These are phyloP conservation scores for Perodicticus potto DNA, from an alignment of 2,797 vertebrate genomes.

Conservation along the genomic window DNA sequence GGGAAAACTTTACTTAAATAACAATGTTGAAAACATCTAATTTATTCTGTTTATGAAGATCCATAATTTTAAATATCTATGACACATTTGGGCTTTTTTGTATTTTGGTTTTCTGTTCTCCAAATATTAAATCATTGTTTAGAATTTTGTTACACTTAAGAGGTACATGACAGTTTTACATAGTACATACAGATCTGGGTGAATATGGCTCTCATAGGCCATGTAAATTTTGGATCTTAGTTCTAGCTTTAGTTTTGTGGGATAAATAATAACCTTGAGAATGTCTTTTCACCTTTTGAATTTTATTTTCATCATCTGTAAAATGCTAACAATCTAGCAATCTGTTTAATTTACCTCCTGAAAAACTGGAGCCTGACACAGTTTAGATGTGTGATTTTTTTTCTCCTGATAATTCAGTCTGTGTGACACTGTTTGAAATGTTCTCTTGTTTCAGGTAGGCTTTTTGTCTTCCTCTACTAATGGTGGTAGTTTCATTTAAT, in stretches of 20 bases:
- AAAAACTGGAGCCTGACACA: background rate
- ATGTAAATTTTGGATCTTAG: conserved; percentile 27
- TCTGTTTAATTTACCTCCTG: conserved; percentile 55
- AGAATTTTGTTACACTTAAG: background rate
- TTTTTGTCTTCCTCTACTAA: background rate
- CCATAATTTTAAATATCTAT: conserved; percentile 47
- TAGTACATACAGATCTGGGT: background rate
- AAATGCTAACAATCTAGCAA: conserved; percentile 8
- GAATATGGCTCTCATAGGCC: background rate
- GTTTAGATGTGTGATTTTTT: background rate
- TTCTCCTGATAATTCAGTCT: background rate
- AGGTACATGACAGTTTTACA: conserved; percentile 22
- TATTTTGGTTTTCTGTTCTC: conserved; percentile 16
- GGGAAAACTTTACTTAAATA: background rate
- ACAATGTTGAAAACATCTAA: background rate
- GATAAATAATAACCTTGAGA: conserved; percentile 3
- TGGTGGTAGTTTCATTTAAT: background rate
- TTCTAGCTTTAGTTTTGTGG: conserved; percentile 50
- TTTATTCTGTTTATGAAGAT: conserved; percentile 44
- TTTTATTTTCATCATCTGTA: background rate
- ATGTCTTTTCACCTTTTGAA: background rate
- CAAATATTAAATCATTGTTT: conserved; percentile 43
- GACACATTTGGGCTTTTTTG: background rate
- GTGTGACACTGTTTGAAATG: background rate
- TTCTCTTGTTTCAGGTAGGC: background rate